Evolutionary conservation across 35 echinoderm and acorn worm species (phyloP).

Genomic region (Holothuria glaberrima): DNA sequence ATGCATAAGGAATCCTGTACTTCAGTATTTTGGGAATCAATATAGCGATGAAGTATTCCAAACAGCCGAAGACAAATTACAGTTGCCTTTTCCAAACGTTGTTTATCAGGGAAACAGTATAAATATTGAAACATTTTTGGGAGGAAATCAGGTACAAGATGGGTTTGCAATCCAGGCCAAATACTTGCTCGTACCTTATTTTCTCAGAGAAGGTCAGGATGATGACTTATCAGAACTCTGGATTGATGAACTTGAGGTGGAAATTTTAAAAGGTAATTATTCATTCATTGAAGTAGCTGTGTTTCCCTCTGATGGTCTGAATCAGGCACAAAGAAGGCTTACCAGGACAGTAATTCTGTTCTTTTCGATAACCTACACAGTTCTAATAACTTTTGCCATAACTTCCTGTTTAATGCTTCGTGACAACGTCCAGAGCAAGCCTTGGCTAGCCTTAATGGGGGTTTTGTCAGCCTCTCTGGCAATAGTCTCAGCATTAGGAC

Average conservation of each 20-base stretch:
- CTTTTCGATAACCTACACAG: conserved; percentile 43
- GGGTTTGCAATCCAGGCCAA: not conserved
- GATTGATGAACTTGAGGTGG: not conserved
- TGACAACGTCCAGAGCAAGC: conserved; percentile 79
- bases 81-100: conserved; percentile 1
- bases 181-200: conserved; percentile 3
- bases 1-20: conserved; percentile 67
- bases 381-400: conserved; percentile 68
- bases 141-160: not conserved
- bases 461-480: conserved; percentile 74
- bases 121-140: not conserved
- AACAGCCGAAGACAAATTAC: conserved; percentile 5
- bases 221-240: conserved; percentile 32
- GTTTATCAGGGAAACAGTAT: not conserved
- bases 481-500: conserved; percentile 61
- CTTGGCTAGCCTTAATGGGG: conserved; percentile 60
- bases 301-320: conserved; percentile 60
- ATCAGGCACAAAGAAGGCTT: conserved; percentile 43
- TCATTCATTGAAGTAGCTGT: not conserved
- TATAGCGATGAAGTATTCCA: not conserved
- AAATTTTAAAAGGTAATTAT: not conserved
- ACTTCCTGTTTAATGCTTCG: conserved; percentile 62
- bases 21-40: not conserved
- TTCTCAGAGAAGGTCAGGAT: conserved; percentile 4
- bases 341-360: conserved; percentile 54